Percentiles rank a stretch among this genome's conserved stretches.
Evolutionary conservation across 1,140 invertebrate genomes (phyloP).

Genomic region (Cydia fagiglandana): DNA sequence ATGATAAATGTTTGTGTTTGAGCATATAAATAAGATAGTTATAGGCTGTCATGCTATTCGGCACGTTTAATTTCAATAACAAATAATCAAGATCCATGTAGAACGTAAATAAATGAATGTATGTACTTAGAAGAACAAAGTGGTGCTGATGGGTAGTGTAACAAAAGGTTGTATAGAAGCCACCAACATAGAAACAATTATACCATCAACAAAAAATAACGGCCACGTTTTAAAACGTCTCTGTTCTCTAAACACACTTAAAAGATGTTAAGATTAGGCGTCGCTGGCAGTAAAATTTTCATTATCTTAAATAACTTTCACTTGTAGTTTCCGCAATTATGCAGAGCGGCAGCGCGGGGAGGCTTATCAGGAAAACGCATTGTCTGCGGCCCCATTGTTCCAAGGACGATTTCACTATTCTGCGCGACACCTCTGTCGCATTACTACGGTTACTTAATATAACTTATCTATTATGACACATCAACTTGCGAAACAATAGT

Average conservation of each 20-base stretch:
- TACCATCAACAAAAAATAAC: neutral
- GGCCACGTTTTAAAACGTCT: neutral
- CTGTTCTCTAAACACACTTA: conserved; percentile 12
- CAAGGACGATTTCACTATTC: conserved; percentile 62
- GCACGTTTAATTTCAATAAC: neutral
- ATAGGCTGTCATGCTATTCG: neutral
- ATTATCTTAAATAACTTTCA: conserved; percentile 32
- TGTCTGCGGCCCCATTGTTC: conserved; percentile 50
- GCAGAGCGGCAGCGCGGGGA: conserved; percentile 43
- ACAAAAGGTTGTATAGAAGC: neutral
- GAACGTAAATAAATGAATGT: neutral
- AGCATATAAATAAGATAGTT: neutral
- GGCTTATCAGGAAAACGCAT: conserved; percentile 60
- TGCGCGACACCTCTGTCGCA: conserved; percentile 36
- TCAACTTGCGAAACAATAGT: conserved; percentile 22
- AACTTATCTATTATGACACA: conserved; percentile 31
- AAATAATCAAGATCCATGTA: neutral
- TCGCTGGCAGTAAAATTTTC: conserved; percentile 21
- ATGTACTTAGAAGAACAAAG: neutral
- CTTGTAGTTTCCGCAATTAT: conserved; percentile 51
- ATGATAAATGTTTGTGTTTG: neutral
- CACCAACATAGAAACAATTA: neutral
- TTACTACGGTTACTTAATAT: conserved; percentile 30
- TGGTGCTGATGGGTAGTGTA: neutral
- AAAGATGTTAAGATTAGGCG: conserved; percentile 19